Conservation (phyloP, 2,888 invertebrate species). For the Saturnia japonica region DNA sequence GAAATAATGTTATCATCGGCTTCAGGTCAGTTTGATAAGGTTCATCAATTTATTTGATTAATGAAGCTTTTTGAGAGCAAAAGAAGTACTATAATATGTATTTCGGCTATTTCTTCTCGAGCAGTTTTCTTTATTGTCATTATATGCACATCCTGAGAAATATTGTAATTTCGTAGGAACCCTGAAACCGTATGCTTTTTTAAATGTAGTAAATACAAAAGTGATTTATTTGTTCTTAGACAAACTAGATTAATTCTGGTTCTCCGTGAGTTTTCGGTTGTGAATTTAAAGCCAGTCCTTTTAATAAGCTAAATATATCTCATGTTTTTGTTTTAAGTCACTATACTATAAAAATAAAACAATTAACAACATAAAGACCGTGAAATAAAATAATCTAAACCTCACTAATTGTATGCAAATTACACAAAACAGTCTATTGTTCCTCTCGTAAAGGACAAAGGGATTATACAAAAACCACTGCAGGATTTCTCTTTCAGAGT, state of each 20-base stretch:
- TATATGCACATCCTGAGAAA: background rate
- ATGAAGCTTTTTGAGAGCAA: background rate
- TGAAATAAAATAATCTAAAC: background rate
- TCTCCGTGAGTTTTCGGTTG: no score
- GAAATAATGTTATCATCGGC: background rate
- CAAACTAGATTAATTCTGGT: no score
- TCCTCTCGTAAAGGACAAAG: conserved; percentile 9
- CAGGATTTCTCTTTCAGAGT: conserved; percentile 10
- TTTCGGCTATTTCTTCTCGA: background rate
- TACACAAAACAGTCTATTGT: conserved; percentile 11
- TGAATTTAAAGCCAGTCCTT: background rate
- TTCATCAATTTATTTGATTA: background rate
- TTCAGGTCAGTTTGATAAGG: background rate
- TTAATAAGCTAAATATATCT: background rate
- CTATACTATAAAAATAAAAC: background rate
- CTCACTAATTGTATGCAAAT: background rate
- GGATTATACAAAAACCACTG: conserved; percentile 10
- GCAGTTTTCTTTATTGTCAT: background rate
- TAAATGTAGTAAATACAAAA: background rate
- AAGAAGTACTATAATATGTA: background rate
- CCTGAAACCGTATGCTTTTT: background rate
- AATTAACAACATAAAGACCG: background rate
- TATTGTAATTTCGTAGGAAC: background rate
- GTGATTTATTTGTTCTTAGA: background rate
- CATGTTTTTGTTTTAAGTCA: no score